Percentiles rank a stretch among this genome's conserved stretches.
These are phyloP conservation scores for Rallus crepitans DNA, from an alignment of 2,797 vertebrate genomes.

Conservation along the genomic window DNA sequence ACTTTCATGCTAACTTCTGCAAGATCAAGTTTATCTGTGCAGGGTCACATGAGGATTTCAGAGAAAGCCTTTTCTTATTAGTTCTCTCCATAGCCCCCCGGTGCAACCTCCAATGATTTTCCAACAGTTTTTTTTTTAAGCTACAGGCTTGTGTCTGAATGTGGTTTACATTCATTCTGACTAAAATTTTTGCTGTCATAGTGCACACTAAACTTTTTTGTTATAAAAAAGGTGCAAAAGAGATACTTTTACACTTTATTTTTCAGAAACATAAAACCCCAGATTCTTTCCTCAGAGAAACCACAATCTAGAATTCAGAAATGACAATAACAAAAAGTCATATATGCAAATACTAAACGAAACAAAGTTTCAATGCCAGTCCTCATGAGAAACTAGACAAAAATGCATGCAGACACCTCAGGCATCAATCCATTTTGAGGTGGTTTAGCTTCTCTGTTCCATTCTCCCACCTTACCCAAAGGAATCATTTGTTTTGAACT, in stretches of 20 bases:
- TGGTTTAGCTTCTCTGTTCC: not conserved
- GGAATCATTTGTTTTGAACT: not conserved
- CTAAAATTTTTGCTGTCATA: not conserved
- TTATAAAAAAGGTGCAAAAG: not conserved
- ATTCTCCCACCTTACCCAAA: not conserved
- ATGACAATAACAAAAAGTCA: not conserved
- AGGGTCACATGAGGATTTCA: not conserved
- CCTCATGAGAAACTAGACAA: not conserved
- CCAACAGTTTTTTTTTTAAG: not conserved
- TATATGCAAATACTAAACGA: not conserved
- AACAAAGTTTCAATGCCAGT: not conserved
- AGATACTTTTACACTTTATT: not conserved
- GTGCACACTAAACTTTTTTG: not conserved
- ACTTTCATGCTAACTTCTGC: not conserved
- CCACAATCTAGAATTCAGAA: not conserved
- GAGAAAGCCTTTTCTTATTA: not conserved
- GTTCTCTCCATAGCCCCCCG: too few species aligned
- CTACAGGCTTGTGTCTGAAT: not conserved
- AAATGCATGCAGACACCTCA: not conserved
- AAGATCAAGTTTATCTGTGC: not conserved
- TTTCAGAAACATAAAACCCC: not conserved
- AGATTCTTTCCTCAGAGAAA: not conserved
- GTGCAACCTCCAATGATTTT: not conserved
- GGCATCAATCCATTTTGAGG: not conserved
- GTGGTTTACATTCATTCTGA: not conserved